phyloP scores from a whole-genome alignment of 1,140 invertebrate genomes.

The Megalonaias nervosa region DNA sequence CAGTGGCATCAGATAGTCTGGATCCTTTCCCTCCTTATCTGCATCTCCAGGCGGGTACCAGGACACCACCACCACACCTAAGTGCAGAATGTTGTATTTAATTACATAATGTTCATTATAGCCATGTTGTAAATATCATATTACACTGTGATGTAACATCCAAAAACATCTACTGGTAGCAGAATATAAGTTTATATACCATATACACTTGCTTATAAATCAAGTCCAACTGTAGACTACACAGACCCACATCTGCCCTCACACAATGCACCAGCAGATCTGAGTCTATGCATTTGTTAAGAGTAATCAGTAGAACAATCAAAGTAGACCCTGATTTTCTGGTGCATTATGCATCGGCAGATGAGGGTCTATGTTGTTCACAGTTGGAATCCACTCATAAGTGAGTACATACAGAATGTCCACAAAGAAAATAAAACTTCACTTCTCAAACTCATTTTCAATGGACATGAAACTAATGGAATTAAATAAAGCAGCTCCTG shows the following conservation, averaged over 20 bases:
- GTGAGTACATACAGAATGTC: too few relatives aligned
- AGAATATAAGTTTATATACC: neutral
- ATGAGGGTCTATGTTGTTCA: too few relatives aligned
- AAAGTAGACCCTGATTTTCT: too few relatives aligned
- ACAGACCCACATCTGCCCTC: too few relatives aligned
- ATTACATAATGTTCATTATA: conserved; percentile 1
- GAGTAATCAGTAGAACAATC: too few relatives aligned
- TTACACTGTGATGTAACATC: neutral
- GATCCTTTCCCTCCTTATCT: conserved; percentile 64
- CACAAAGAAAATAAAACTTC: neutral
- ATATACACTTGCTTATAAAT: too few relatives aligned
- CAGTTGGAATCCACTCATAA: too few relatives aligned
- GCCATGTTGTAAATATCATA: neutral
- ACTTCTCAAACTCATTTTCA: neutral
- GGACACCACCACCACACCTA: conserved; percentile 70
- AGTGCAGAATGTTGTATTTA: conserved; percentile 19
- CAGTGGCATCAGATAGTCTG: conserved; percentile 63
- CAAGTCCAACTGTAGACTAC: too few relatives aligned
- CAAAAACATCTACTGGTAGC: neutral
- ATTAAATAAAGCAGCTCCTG: neutral
- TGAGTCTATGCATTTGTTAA: too few relatives aligned
- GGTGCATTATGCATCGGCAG: too few relatives aligned
- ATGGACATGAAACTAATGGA: neutral
- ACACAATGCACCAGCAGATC: too few relatives aligned
- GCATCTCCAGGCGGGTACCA: conserved; percentile 70